These are phyloP conservation scores for Psittacula cyanocephala DNA, from an alignment of 2,113 vertebrate genomes.

Conservation along the genomic window DNA sequence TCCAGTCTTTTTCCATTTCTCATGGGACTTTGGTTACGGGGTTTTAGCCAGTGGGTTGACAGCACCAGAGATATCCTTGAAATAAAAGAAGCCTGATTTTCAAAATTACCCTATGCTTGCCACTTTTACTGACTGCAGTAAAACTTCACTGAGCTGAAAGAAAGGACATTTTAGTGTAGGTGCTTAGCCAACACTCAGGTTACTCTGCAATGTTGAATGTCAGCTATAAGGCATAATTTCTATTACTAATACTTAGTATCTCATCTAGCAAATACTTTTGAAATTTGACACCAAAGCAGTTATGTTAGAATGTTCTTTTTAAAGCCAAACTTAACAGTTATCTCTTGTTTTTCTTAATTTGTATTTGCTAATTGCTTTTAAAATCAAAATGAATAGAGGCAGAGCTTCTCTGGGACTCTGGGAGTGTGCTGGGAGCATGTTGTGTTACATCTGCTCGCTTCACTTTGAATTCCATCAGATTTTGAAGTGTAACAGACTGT, in stretches of 20 bases:
- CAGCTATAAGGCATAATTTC: background rate
- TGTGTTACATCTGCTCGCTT: slow-evolving; percentile 23
- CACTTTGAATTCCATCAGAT: background rate
- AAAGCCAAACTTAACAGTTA: background rate
- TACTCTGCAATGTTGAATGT: background rate
- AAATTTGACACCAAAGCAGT: background rate
- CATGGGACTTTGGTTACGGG: background rate
- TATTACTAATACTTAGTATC: background rate
- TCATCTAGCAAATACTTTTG: background rate
- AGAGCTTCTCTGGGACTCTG: slow-evolving; percentile 1
- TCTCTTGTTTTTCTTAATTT: slow-evolving; percentile 14
- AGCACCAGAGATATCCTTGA: background rate
- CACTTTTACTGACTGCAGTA: background rate
- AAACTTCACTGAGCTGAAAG: background rate
- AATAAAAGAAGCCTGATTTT: background rate
- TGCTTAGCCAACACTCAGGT: background rate
- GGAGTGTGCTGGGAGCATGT: background rate
- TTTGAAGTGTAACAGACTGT: background rate
- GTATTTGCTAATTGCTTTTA: background rate
- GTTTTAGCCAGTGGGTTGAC: background rate
- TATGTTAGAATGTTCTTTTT: background rate
- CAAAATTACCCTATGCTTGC: background rate
- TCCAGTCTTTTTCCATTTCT: background rate
- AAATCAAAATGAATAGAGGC: background rate
- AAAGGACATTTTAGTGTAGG: background rate